phyloP scores from a whole-genome alignment of 2,113 vertebrate species.

The Heterochromis multidens region DNA sequence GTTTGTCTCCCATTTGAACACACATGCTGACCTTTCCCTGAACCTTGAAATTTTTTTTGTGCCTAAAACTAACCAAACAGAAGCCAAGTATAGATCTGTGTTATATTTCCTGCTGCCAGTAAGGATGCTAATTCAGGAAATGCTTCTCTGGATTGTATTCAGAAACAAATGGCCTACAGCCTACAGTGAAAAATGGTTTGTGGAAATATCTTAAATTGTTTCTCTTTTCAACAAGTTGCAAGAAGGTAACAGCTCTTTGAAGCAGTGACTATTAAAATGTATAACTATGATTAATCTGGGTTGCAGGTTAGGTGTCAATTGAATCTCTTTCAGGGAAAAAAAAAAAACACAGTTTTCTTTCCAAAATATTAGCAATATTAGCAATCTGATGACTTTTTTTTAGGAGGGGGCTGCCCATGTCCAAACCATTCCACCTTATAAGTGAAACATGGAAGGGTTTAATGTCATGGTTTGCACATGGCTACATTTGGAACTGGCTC shows the following conservation, averaged over 20 bases:
- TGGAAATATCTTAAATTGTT: background rate
- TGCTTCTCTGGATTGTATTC: background rate
- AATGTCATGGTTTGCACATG: background rate
- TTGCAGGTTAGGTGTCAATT: background rate
- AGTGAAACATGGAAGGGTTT: background rate
- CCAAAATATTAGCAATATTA: background rate
- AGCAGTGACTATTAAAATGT: rapidly evolving
- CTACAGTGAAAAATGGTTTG: background rate
- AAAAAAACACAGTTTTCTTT: background rate
- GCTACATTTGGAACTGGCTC: background rate
- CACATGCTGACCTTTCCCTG: background rate
- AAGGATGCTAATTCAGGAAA: background rate
- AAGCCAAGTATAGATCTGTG: background rate
- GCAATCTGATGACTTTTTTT: background rate
- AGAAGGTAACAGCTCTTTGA: background rate
- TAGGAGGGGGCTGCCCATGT: background rate
- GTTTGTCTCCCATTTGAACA: background rate
- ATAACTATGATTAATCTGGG: background rate
- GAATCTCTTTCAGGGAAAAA: background rate
- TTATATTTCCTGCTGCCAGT: background rate
- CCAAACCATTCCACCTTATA: background rate
- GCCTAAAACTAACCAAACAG: background rate
- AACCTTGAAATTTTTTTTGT: background rate
- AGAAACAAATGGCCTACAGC: background rate
- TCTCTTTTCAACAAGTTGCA: background rate